These are phyloP conservation scores for Odontesthes bonariensis DNA, from an alignment of 2,113 vertebrate species.

Conservation along the genomic window DNA sequence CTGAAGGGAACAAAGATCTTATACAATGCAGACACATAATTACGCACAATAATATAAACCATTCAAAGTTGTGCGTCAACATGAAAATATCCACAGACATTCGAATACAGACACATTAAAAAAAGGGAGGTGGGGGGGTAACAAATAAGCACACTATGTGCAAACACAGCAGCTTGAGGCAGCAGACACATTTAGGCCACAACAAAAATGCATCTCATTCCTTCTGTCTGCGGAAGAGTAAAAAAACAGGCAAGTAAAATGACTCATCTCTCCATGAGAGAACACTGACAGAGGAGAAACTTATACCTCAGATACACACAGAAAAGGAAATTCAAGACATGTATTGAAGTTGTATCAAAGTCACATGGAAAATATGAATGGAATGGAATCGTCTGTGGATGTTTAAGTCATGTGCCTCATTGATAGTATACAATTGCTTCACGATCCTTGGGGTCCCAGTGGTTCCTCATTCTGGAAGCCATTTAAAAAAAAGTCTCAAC, in stretches of 20 bases:
- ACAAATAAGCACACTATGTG: constrained; percentile 46
- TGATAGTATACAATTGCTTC: background rate
- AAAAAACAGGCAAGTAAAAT: constrained; percentile 42
- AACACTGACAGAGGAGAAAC: constrained; percentile 46
- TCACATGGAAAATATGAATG: background rate
- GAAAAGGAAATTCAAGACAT: constrained; percentile 12
- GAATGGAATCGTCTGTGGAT: background rate
- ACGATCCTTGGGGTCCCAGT: background rate
- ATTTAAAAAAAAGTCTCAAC: constrained; percentile 34
- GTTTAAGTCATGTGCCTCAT: background rate
- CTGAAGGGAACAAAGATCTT: constrained; percentile 20
- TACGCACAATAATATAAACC: constrained; percentile 4
- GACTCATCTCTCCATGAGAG: constrained; percentile 48
- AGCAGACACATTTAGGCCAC: constrained; percentile 53
- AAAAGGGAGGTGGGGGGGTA: background rate
- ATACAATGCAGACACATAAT: constrained; percentile 7
- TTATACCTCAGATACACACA: constrained; percentile 38
- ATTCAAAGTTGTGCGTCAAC: constrained; percentile 32
- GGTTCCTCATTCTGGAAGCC: constrained; percentile 20
- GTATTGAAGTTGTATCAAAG: background rate
- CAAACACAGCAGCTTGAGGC: constrained; percentile 48
- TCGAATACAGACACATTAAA: constrained; percentile 17
- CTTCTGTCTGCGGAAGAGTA: constrained; percentile 31
- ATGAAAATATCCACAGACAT: constrained; percentile 39
- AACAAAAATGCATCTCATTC: constrained; percentile 51